These are phyloP conservation scores for Chaetophractus vellerosus DNA, from an alignment of 2,797 vertebrate species.

Conservation along the genomic window DNA sequence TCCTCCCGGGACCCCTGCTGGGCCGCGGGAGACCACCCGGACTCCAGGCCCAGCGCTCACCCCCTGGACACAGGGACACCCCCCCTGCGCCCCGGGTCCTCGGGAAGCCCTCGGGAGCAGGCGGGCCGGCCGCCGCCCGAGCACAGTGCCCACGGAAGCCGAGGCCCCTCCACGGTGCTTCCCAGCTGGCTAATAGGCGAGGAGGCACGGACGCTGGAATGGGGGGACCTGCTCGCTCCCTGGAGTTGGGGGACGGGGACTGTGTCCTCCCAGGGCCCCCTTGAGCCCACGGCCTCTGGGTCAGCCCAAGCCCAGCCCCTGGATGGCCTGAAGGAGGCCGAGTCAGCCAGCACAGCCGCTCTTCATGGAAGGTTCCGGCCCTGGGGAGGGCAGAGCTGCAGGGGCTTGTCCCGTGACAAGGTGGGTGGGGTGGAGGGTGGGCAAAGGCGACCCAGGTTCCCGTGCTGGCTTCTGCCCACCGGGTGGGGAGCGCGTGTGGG, in stretches of 20 bases:
- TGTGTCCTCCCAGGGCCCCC: not conserved
- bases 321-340: rapidly evolving
- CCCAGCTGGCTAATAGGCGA: no score
- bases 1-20: not conserved
- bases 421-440: not conserved
- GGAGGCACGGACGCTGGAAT: not conserved
- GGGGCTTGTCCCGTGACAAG: not conserved
- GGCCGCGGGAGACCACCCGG: no score
- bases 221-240: not conserved
- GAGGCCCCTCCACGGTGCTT: not conserved
- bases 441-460: no score
- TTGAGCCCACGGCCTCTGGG: not conserved
- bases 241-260: not conserved
- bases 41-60: no score
- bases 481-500: not conserved
- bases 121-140: no score
- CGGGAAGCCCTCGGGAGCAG: no score
- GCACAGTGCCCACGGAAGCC: no score
- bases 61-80: no score
- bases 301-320: not conserved
- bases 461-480: not conserved
- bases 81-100: no score
- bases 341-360: not conserved
- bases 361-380: rapidly evolving
- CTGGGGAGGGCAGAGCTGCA: not conserved